Evolutionary conservation across 64 coral and sea anemone genomes (phyloP), one percentile per base, ranked within the genome.

Genomic region (Acropora tenuis): DNA sequence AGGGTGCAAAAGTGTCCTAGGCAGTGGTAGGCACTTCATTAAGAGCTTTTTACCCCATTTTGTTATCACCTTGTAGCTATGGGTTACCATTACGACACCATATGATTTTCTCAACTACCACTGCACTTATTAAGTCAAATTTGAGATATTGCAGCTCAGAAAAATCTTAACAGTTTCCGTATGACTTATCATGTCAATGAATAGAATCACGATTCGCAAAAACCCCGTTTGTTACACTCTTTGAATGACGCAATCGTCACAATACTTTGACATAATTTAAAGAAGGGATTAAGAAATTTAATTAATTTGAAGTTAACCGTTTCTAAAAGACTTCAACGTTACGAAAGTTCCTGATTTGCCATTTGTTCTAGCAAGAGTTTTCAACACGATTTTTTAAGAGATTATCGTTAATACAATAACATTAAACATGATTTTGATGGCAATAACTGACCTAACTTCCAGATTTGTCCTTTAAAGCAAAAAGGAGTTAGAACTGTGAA

Each of bases 151-250:
- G 30, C 30, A 6, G 20, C 74, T 5, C 30, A 41, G 3, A 76
- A 43, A 76, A 42, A 4, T 76, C 30, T 76, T 41, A 40, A 41
- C 41, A 45, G 74, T 76, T 44, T 76, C 5, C 45, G 42, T 76
- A 44, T 76, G 74, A 76, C 74, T 76, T 76, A 44, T 76, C 74
- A 76, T 76, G 40, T 76, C 74, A 40, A 1, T 76, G 74, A 46
- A 43, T 44, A 76, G 19, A 43, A 43, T 76, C 74, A 76, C 74
- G 74, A 76, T 76, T 76, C 74, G 7, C 41, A 76, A 76, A 43
- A 76, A 76, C 41, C 74, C 74, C 74, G 30, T 76, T 42, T 43
- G 8, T 43, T 76, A 5, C 30, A 41, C 8, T 10, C 43, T 43
- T 76, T 76, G 74, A 76, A 76, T 10, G 41, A 43, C 43, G 8